Evolutionary conservation across 2,888 invertebrate genomes (phyloP).

Genomic region (Gibbula magus): DNA sequence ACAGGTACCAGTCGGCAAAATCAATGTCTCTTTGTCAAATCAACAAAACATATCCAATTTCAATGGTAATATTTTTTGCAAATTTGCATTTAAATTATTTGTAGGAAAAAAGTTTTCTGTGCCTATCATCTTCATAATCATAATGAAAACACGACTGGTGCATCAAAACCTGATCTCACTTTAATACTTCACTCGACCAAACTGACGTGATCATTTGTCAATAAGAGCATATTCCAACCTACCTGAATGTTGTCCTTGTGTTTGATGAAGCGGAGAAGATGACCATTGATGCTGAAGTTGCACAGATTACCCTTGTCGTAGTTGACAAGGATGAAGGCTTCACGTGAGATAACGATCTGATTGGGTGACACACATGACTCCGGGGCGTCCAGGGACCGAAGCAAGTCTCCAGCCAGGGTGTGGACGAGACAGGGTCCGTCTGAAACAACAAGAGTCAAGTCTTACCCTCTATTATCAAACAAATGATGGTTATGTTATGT

Average conservation of each 20-base stretch:
- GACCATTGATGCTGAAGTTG: conserved; percentile 95
- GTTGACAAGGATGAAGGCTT: conserved; percentile 95
- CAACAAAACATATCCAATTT: too few relatives aligned
- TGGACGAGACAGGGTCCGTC: conserved; percentile 98
- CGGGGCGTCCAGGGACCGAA: conserved; percentile 91
- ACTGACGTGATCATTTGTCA: too few relatives aligned
- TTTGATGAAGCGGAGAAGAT: conserved; percentile 89
- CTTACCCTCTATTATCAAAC: neutral
- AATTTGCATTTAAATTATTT: too few relatives aligned
- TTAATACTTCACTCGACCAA: too few relatives aligned
- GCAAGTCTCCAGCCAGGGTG: conserved; percentile 96
- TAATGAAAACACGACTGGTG: too few relatives aligned
- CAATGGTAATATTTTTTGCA: too few relatives aligned
- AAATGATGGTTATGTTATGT: neutral
- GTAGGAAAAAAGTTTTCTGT: too few relatives aligned
- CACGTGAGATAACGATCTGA: conserved; percentile 94
- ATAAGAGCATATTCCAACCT: conserved; percentile 51
- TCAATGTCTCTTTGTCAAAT: too few relatives aligned
- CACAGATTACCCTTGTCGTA: conserved; percentile 93
- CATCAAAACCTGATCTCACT: too few relatives aligned
- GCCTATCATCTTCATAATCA: too few relatives aligned
- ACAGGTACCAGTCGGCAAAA: too few relatives aligned
- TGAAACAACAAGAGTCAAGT: conserved; percentile 72
- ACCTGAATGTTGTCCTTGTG: conserved; percentile 97
- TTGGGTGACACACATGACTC: conserved; percentile 82